These are phyloP conservation scores for Coracopsis vasa DNA, from an alignment of 2,113 vertebrate species.

Conservation along the genomic window DNA sequence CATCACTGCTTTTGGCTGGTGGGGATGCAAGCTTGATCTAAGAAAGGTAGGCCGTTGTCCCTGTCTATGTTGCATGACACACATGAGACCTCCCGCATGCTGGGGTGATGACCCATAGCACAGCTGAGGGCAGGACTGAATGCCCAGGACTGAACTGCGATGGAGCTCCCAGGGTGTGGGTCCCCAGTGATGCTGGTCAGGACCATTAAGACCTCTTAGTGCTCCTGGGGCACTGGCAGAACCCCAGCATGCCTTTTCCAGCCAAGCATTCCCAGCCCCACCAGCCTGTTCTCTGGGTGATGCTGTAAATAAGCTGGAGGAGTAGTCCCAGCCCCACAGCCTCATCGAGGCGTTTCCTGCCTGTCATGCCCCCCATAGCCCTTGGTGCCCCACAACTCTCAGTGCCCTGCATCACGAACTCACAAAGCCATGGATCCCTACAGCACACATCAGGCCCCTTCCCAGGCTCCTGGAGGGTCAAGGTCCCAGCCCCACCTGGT, in stretches of 20 bases:
- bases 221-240: background rate
- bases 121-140: background rate
- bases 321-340: background rate
- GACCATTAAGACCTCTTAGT: background rate
- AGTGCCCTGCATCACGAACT: background rate
- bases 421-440: background rate
- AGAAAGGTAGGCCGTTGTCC: background rate
- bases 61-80: background rate
- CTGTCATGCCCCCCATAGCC: background rate
- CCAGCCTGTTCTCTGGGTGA: background rate
- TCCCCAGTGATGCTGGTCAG: background rate
- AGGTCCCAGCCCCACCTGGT: background rate
- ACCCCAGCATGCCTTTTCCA: background rate
- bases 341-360: background rate
- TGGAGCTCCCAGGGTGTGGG: background rate
- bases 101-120: accelerated
- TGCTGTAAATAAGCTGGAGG: background rate
- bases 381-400: background rate
- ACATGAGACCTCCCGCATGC: accelerated
- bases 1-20: background rate
- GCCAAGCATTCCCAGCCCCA: background rate
- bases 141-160: background rate
- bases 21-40: accelerated
- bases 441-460: background rate
- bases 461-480: background rate